Base-by-base conservation (phyloP, 2,888 invertebrate genomes). In the Tryphoninae sp. region DNA sequence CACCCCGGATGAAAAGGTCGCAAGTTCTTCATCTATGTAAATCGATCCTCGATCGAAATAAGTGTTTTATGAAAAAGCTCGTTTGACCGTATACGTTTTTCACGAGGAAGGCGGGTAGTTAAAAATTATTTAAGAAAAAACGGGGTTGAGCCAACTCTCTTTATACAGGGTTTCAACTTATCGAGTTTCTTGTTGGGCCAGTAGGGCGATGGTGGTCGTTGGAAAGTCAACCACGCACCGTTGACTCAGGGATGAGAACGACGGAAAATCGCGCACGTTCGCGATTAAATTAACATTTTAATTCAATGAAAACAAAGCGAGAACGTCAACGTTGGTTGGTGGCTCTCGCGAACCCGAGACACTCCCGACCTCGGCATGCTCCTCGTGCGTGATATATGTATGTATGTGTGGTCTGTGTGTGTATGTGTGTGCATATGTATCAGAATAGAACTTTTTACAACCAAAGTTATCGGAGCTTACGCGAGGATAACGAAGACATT, bases 261-360 rank as follows among this genome's bases (percentile, higher is more conserved):
- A 53, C n/a, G 16, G 53, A 6, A 53, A 6, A 19, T 53, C n/a
- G 49, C 49, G 67, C 72, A 62, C 78, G 67, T 78, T 40, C 40
- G 9, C 72, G 78, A 82, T 82, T 82, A 78, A 82, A 82, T 82
- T 82, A 82, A 75, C 81, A 78, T 82, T 82, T 82, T 82, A 75
- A 78, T 82, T 72, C 78, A 82, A 78, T 76, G 75, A 82, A 82
- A 78, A 78, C 81, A 82, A 68, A 75, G 75, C 75, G 75, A 53
- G 40, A 58, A 69, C 64, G 78, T 62, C 75, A 67, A 16, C 75
- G 72, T 33, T 68, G 53, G 23, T 59, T 59, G 55, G 33, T 19
- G 23, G 51, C 59, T 61, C 67, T 22, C 19, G 42, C n/a, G 49
- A 6, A 33, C 59, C 61, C 16, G 22, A 23, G 61, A 40, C 67